A percentile compares a stretch with the other conserved stretches of the same genome.
Evolutionary conservation across 2,888 invertebrate species (phyloP).

Genomic region (Emmelina monodactyla): DNA sequence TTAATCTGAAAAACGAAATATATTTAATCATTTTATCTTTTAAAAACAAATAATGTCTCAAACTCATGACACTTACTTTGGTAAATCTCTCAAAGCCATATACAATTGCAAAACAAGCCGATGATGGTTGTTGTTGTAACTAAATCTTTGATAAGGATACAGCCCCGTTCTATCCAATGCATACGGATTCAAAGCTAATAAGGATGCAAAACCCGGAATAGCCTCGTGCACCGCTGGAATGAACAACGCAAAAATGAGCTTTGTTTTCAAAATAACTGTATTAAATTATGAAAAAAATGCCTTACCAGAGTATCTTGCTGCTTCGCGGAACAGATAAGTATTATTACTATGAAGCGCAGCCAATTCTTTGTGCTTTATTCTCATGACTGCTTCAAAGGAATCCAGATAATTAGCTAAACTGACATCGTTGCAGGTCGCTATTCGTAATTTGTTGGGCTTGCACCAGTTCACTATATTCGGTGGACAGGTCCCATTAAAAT

Average conservation of each 20-base stretch:
- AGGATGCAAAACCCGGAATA: slow-evolving; percentile 54
- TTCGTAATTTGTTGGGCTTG: slow-evolving; percentile 47
- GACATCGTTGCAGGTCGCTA: slow-evolving; percentile 57
- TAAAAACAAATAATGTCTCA: not conserved
- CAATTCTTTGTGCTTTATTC: slow-evolving; percentile 48
- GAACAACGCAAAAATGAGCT: no score
- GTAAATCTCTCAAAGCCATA: slow-evolving; percentile 61
- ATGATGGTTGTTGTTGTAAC: slow-evolving; percentile 46
- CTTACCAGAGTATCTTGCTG: slow-evolving; percentile 54
- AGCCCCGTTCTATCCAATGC: slow-evolving; percentile 54
- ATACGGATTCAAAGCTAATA: slow-evolving; percentile 61
- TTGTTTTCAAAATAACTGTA: no score
- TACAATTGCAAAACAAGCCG: slow-evolving; percentile 58
- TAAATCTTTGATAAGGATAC: slow-evolving; percentile 43
- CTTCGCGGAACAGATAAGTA: slow-evolving; percentile 51
- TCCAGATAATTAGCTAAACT: slow-evolving; percentile 59
- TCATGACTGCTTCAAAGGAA: slow-evolving; percentile 58
- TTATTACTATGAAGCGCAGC: slow-evolving; percentile 54
- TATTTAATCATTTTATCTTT: not conserved
- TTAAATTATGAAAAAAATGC: not conserved
- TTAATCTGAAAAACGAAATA: slow-evolving; percentile 43
- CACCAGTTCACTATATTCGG: slow-evolving; percentile 57
- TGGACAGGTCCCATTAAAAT: slow-evolving; percentile 54
- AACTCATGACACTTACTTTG: slow-evolving; percentile 37
- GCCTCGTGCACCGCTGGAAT: slow-evolving; percentile 61